Conservation (phyloP, 2,888 invertebrate species). For the Drosophila kokeensis region DNA sequence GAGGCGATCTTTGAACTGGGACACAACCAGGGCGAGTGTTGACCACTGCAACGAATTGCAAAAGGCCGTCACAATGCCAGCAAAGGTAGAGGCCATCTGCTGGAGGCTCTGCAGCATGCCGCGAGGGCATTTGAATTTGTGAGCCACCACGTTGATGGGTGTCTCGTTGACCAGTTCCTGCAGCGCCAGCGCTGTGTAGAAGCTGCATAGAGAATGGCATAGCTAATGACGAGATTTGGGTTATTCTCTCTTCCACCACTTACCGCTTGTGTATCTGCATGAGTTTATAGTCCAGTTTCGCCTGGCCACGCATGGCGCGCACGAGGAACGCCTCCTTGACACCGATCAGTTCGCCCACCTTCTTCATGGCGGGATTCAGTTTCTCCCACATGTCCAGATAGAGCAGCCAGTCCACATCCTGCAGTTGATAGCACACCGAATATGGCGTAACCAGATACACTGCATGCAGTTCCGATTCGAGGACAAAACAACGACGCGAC, state of each 20-base stretch:
- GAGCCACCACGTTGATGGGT: constrained; percentile 91
- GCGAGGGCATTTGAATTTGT: constrained; percentile 93
- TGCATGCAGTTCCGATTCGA: constrained; percentile 97
- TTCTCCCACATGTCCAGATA: constrained; percentile 93
- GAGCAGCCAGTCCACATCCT: constrained; percentile 92
- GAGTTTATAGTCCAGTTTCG: constrained; percentile 86
- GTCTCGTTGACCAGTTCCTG: constrained; percentile 97
- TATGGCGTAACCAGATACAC: constrained; percentile 98
- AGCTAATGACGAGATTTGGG: neutral
- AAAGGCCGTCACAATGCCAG: constrained; percentile 99
- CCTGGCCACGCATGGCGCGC: constrained; percentile 89
- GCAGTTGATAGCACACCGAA: constrained; percentile 91
- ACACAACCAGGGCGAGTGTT: constrained; percentile 94
- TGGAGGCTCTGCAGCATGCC: constrained; percentile 97
- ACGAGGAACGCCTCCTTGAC: constrained; percentile 94
- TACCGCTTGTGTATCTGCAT: constrained; percentile 89
- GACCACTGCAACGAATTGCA: constrained; percentile 96
- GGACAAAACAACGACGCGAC: constrained; percentile 94
- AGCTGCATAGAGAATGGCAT: constrained; percentile 85
- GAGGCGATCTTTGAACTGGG: constrained; percentile 96
- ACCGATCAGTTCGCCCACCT: constrained; percentile 95
- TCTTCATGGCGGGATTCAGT: constrained; percentile 91
- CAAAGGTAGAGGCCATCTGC: constrained; percentile 97
- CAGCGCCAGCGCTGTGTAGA: constrained; percentile 95
- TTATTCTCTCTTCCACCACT: neutral